Percentiles rank a stretch among this genome's conserved stretches.
Evolutionary conservation across 1,140 invertebrate species (phyloP).

Genomic region (Acromyrmex heyeri): DNA sequence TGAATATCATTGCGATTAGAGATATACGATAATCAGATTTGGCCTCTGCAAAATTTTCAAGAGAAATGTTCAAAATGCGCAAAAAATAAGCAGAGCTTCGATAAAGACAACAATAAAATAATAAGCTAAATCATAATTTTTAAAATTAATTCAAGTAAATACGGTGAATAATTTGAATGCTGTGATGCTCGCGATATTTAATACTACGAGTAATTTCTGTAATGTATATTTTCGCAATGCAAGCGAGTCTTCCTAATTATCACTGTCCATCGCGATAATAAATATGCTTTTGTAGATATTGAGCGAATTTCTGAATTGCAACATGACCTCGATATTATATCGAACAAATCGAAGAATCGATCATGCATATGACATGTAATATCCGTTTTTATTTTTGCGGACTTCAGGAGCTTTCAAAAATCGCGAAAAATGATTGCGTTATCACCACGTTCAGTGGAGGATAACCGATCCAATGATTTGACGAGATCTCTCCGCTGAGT

Average conservation of each 20-base stretch:
- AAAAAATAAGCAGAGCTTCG: neutral
- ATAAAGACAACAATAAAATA: neutral
- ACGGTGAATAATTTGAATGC: neutral
- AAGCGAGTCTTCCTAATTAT: neutral
- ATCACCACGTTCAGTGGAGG: neutral
- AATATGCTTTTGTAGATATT: neutral
- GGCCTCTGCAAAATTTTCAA: neutral
- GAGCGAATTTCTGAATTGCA: neutral
- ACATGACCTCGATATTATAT: neutral
- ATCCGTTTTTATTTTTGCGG: neutral
- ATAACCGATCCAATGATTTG: constrained; percentile 21
- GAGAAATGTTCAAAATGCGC: neutral
- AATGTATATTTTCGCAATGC: neutral
- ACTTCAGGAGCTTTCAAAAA: neutral
- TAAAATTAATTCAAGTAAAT: neutral
- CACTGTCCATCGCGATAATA: neutral
- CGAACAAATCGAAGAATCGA: constrained; percentile 25
- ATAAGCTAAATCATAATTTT: neutral
- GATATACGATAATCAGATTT: neutral
- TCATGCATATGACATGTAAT: constrained; percentile 29
- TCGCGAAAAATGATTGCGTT: neutral
- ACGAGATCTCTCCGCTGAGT: neutral
- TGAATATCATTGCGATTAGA: neutral
- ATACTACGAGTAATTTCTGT: neutral
- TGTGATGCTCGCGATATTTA: neutral